phyloP scores from a whole-genome alignment of 2,797 vertebrate species.

The Sebastes itinus region DNA sequence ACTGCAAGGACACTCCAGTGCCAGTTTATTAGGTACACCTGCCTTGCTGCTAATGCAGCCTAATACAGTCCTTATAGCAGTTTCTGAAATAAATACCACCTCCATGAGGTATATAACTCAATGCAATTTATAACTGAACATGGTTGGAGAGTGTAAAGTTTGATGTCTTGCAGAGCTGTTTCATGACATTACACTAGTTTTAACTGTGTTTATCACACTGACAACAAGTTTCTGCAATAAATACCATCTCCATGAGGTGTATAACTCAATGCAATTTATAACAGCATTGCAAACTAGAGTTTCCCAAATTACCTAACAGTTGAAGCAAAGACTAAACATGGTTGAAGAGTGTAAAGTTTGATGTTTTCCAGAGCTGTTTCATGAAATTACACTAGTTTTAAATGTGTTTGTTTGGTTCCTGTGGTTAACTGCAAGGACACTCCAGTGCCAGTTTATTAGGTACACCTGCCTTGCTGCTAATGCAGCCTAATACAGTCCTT shows the following conservation, averaged over 20 bases:
- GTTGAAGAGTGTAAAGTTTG: not conserved
- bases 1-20: not conserved
- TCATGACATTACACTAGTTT: no score
- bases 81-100: not conserved
- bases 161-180: not conserved
- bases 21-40: not conserved
- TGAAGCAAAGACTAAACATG: no score
- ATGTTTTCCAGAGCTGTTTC: not conserved
- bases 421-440: not conserved
- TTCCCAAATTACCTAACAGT: no score
- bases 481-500: not conserved
- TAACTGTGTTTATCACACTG: no score
- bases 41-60: not conserved
- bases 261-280: no score
- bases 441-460: not conserved
- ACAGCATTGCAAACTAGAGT: no score
- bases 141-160: not conserved
- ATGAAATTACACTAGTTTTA: no score
- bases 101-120: no score
- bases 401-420: conserved; percentile 32
- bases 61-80: no score
- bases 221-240: not conserved
- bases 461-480: not conserved
- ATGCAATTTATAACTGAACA: no score
- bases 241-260: no score